These are phyloP conservation scores for Mystacides longicornis DNA, from an alignment of 2,888 invertebrate species.

Conservation along the genomic window DNA sequence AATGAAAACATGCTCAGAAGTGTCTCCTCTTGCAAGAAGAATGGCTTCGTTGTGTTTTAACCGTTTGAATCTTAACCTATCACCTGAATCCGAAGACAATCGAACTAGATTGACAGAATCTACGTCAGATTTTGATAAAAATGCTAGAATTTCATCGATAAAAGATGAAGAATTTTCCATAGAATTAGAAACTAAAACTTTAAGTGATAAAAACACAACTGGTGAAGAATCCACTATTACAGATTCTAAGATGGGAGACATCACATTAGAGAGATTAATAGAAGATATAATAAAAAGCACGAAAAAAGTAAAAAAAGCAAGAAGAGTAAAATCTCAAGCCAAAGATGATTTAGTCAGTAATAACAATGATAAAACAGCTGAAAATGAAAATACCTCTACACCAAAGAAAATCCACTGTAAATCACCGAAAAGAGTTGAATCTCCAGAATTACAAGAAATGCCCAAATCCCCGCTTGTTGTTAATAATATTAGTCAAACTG, in stretches of 20 bases:
- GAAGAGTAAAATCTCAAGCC: slow-evolving; percentile 17
- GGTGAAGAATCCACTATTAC: slow-evolving; percentile 43
- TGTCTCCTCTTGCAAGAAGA: slow-evolving; percentile 54
- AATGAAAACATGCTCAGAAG: slow-evolving; percentile 26
- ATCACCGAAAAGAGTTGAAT: neutral
- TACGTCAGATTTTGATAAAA: slow-evolving; percentile 49
- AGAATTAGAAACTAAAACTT: slow-evolving; percentile 47
- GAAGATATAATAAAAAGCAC: slow-evolving; percentile 56
- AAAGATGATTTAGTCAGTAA: slow-evolving; percentile 32
- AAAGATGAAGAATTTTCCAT: slow-evolving; percentile 44
- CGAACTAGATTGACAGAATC: slow-evolving; percentile 37
- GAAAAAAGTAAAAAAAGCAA: slow-evolving; percentile 37
- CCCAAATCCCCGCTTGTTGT: slow-evolving; percentile 4
- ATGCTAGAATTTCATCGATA: slow-evolving; percentile 38
- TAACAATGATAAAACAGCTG: slow-evolving; percentile 30
- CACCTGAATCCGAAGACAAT: slow-evolving; percentile 37
- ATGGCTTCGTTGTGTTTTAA: slow-evolving; percentile 53
- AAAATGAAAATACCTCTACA: neutral
- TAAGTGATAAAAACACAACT: slow-evolving; percentile 31
- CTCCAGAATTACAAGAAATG: neutral
- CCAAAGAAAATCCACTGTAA: neutral
- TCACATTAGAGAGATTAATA: slow-evolving; percentile 52
- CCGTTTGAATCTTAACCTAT: slow-evolving; percentile 36
- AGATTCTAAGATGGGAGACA: slow-evolving; percentile 48
- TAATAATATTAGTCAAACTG: neutral